A percentile compares a stretch with the other conserved stretches of the same genome.
Conservation (phyloP, 1,140 invertebrate species). For the Drosophila biarmipes region DNA sequence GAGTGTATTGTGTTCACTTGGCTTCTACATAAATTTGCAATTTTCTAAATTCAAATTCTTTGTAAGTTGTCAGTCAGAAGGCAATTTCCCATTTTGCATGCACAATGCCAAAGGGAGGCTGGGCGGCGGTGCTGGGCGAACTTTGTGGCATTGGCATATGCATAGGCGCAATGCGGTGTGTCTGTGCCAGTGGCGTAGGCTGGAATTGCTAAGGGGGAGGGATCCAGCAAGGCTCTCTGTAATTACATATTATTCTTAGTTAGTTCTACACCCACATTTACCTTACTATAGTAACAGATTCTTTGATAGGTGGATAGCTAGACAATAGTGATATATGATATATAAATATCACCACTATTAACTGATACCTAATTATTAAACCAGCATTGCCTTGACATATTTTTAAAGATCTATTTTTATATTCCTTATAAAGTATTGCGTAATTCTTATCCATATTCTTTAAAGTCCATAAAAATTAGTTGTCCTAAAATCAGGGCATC, state of each 20-base stretch:
- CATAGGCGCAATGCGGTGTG: conserved; percentile 15
- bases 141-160: conserved; percentile 18
- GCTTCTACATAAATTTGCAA: conserved; percentile 81
- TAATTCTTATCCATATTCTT: too few species aligned
- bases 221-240: not conserved
- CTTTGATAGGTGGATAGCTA: too few species aligned
- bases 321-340: too few species aligned
- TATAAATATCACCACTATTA: too few species aligned
- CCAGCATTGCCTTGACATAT: too few species aligned
- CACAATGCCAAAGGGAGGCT: conserved; percentile 23
- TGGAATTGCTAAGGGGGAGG: not conserved
- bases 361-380: too few species aligned
- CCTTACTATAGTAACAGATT: too few species aligned
- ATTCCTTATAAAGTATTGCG: too few species aligned
- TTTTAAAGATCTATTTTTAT: too few species aligned
- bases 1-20: conserved; percentile 41
- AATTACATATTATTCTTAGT: not conserved
- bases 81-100: conserved; percentile 53
- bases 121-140: not conserved
- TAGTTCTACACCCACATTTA: not conserved
- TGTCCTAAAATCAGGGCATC: too few species aligned
- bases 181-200: conserved; percentile 51
- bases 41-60: conserved; percentile 83
- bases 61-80: conserved; percentile 80
- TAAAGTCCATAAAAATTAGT: too few species aligned